A percentile compares a stretch with the other conserved stretches of the same genome.
Evolutionary conservation across 2,888 invertebrate species (phyloP).

Genomic region (Drosophila mimetica): DNA sequence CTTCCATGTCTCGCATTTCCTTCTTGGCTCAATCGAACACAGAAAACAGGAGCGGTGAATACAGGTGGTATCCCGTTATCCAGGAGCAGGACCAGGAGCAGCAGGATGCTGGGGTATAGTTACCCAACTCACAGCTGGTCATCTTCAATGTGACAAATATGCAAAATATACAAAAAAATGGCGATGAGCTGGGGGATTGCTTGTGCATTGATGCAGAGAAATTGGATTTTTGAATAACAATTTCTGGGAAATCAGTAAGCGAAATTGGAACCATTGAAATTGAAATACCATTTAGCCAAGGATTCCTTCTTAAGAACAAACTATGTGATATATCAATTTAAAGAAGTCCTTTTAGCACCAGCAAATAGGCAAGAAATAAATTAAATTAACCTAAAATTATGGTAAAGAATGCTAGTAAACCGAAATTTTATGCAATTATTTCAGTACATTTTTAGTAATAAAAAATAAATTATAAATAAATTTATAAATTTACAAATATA

Average conservation of each 20-base stretch:
- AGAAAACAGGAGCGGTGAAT: constrained; percentile 5
- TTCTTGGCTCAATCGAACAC: constrained; percentile 11
- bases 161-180: constrained; percentile 36
- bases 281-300: background rate
- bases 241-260: constrained; percentile 26
- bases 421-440: too few species aligned
- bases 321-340: too few species aligned
- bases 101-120: background rate
- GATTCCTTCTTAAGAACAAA: background rate
- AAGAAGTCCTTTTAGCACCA: too few species aligned
- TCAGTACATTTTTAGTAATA: too few species aligned
- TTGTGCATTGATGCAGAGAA: constrained; percentile 24
- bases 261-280: constrained; percentile 9
- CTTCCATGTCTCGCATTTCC: constrained; percentile 52
- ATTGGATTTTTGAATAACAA: constrained; percentile 38
- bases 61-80: background rate
- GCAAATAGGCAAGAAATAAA: too few species aligned
- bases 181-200: constrained; percentile 3
- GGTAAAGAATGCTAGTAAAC: too few species aligned
- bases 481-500: too few species aligned
- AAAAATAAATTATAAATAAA: too few species aligned
- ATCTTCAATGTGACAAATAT: constrained; percentile 37
- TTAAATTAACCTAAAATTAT: too few species aligned
- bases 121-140: constrained; percentile 38
- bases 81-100: background rate